These are phyloP conservation scores for Seladonia tumulorum DNA, from an alignment of 2,888 invertebrate genomes.

Conservation along the genomic window DNA sequence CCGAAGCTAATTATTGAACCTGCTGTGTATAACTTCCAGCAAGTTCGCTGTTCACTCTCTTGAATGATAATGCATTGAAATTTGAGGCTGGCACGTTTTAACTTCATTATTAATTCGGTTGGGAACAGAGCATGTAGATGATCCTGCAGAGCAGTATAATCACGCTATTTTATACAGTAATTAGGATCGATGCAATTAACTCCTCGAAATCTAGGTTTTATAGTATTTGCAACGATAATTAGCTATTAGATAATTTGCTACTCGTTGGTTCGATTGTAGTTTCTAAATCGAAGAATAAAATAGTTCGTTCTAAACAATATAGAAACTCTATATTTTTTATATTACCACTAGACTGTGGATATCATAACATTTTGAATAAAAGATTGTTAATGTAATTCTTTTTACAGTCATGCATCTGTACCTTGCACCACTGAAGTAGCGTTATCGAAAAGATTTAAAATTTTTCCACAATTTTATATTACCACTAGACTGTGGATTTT, in stretches of 20 bases:
- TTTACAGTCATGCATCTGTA: background rate
- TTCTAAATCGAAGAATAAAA: background rate
- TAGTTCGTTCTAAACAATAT: background rate
- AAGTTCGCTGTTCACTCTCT: conserved; percentile 33
- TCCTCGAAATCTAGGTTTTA: conserved; percentile 27
- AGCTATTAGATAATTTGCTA: background rate
- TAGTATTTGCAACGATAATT: background rate
- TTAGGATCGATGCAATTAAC: conserved; percentile 38
- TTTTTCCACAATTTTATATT: background rate
- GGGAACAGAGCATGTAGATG: conserved; percentile 36
- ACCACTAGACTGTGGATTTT: too few species aligned
- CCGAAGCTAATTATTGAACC: conserved; percentile 52
- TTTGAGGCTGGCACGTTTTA: conserved; percentile 58
- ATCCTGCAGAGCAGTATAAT: conserved; percentile 11
- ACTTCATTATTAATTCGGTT: conserved; percentile 60
- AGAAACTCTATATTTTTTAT: background rate
- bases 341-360: background rate
- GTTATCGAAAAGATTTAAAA: background rate
- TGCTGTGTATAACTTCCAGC: conserved; percentile 39
- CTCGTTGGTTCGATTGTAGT: background rate
- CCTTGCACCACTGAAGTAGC: background rate
- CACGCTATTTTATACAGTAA: conserved; percentile 39
- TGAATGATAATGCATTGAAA: conserved; percentile 58
- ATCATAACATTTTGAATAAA: too few species aligned
- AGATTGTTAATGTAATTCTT: background rate